Conservation (phyloP, 2,797 vertebrate species). For the Rhyacichthys aspro region DNA sequence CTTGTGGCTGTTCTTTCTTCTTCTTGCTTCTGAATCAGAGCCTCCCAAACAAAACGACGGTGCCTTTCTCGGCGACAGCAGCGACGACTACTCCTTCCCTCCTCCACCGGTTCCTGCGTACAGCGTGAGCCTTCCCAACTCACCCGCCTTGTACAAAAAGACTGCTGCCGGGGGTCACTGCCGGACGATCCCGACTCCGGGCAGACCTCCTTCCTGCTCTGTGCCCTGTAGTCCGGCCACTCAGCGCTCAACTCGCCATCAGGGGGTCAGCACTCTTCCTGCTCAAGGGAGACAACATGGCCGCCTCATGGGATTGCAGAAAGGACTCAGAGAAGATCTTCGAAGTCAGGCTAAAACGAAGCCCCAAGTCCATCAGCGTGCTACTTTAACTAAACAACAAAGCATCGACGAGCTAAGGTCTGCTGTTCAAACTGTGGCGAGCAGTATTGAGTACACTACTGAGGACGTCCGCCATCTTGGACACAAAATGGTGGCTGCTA, state of each 20-base stretch:
- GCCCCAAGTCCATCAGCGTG: slow-evolving; percentile 2
- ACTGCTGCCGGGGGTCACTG: slow-evolving; percentile 13
- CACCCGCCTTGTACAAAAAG: slow-evolving; percentile 42
- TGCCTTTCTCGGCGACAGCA: slow-evolving; percentile 16
- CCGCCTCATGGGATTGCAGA: not conserved
- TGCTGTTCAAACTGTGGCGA: slow-evolving; percentile 49
- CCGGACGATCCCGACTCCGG: slow-evolving; percentile 32
- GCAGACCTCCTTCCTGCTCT: slow-evolving; percentile 11
- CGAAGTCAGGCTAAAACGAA: not conserved
- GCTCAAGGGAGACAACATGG: not conserved
- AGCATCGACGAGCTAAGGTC: slow-evolving; percentile 64
- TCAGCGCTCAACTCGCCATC: slow-evolving; percentile 7
- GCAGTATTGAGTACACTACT: slow-evolving; percentile 39
- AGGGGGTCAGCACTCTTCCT: slow-evolving; percentile 15
- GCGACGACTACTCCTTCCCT: slow-evolving; percentile 63
- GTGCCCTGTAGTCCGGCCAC: slow-evolving; percentile 37
- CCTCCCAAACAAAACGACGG: not conserved
- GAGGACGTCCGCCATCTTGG: slow-evolving; percentile 53
- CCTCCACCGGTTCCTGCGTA: slow-evolving; percentile 58
- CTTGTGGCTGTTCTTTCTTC: not conserved
- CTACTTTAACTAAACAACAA: slow-evolving; percentile 38
- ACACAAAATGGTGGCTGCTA: slow-evolving; percentile 60
- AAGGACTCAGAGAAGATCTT: not conserved
- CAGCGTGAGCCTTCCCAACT: slow-evolving; percentile 62
- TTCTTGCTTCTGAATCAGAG: slow-evolving; percentile 34